Base-by-base conservation (phyloP, 37 sponge, comb jelly and placozoan genomes). In the Halichondria panicea region DNA sequence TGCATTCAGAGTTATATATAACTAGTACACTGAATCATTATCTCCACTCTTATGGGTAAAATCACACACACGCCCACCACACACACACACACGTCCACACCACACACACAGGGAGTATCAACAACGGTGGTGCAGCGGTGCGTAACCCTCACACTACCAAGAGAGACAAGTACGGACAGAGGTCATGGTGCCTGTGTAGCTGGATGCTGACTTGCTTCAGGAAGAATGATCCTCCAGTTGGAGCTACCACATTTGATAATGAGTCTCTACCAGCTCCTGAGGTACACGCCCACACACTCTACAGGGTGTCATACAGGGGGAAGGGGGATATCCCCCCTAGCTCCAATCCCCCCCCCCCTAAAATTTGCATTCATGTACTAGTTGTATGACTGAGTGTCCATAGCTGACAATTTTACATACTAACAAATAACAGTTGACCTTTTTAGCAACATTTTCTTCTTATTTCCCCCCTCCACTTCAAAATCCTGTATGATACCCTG, bases 201-300 rank as follows among this genome's bases (percentile, higher is more conserved):
- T 87, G 81, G 82, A 38, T 88, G 28, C 39, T 88, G 33, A 63
- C 77, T 3, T 88, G 88, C 63, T 81, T 88, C 57, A 81, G 48
- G 34, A 81, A 76, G 37, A 77, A 87, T 12, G 78, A 81, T 22
- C 74, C 78, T 1, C 54, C 71, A 1, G 63, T 80, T 1, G 77
- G 54, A 21, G 64, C 63, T n/a, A 76, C 90, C 2, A 64, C 91
- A 2, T 84, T 79, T 43, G 62, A 72, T 22, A 82, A 72, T 32
- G 86, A 88, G 39, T 43, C 72, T 38, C 89, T 78, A 38, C 86
- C 76, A 0, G 58, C 86, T 41, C 78, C 93, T 25, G 78, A 55
- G 62, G 73, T 70, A 32, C n/a, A 39, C 22, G 28, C 3, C 3
- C 4, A 57, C 3, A 32, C n/a, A n/a, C n/a, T n/a, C n/a, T n/a